Conservation (phyloP, 1,140 invertebrate genomes). For the Brachionus calyciflorus region DNA sequence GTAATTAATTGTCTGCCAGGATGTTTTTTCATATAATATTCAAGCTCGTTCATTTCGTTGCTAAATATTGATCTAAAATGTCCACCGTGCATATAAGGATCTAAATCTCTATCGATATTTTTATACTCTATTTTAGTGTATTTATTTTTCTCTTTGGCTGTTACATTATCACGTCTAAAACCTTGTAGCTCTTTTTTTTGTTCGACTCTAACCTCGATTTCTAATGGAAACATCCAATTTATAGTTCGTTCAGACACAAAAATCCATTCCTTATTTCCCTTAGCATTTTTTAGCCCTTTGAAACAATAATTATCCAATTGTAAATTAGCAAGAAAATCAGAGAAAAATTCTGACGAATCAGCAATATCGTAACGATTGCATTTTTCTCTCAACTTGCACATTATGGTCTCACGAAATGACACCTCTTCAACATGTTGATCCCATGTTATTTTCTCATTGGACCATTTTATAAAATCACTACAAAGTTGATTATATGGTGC, state of each 20-base stretch:
- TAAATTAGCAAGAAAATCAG: constrained; percentile 39
- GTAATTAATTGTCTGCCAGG: constrained; percentile 28
- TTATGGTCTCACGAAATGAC: constrained; percentile 42
- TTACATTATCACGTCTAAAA: neutral
- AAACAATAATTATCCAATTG: constrained; percentile 45
- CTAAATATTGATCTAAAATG: constrained; percentile 37
- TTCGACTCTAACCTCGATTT: constrained; percentile 19
- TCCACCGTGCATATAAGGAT: constrained; percentile 39
- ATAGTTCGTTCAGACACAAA: constrained; percentile 34
- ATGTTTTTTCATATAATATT: constrained; percentile 46
- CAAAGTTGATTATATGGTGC: constrained; percentile 35
- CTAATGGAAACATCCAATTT: constrained; percentile 22
- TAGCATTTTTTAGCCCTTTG: constrained; percentile 40
- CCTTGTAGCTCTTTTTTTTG: constrained; percentile 34
- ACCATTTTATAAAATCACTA: constrained; percentile 27
- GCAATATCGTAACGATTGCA: constrained; percentile 17
- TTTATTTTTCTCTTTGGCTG: constrained; percentile 20
- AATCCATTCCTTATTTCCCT: neutral
- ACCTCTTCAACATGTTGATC: constrained; percentile 39
- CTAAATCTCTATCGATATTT: constrained; percentile 29
- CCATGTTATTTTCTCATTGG: constrained; percentile 45
- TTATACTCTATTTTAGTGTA: constrained; percentile 13
- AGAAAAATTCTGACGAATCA: constrained; percentile 43
- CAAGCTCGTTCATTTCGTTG: constrained; percentile 35
- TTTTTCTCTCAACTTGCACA: constrained; percentile 39